Conservation (phyloP, 2,888 invertebrate species). For the Xestia xanthographa region DNA sequence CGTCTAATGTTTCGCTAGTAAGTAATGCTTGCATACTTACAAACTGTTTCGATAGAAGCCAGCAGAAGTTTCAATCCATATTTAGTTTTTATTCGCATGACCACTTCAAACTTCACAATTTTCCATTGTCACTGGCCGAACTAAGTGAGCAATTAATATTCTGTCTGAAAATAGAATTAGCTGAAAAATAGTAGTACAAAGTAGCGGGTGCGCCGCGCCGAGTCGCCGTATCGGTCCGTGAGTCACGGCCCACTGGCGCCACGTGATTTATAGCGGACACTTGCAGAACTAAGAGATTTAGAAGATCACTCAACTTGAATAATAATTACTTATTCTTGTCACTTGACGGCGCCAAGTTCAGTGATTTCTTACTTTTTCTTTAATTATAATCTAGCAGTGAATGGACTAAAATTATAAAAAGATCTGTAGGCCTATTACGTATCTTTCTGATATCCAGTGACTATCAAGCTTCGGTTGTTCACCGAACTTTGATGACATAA, state of each 20-base stretch:
- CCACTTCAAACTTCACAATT: conserved; percentile 25
- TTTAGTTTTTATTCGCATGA: not conserved
- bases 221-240: conserved; percentile 72
- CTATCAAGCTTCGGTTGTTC: too few species aligned
- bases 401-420: too few species aligned
- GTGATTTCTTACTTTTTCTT: conserved; percentile 47
- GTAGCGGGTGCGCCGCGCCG: conserved; percentile 69
- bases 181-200: conserved; percentile 66
- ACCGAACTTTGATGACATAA: too few species aligned
- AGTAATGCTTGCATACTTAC: too few species aligned
- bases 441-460: too few species aligned
- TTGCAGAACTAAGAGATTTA: conserved; percentile 74
- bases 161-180: conserved; percentile 72
- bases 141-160: conserved; percentile 64
- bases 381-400: conserved; percentile 9
- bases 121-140: conserved; percentile 36
- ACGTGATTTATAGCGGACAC: conserved; percentile 81
- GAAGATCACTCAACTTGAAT: conserved; percentile 67
- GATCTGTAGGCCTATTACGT: too few species aligned
- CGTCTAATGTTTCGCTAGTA: not conserved
- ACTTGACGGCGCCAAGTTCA: conserved; percentile 42
- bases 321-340: conserved; percentile 68
- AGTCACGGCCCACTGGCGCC: conserved; percentile 85
- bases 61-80: not conserved
- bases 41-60: not conserved